A percentile compares a stretch with the other conserved stretches of the same genome.
Conservation (phyloP, 1,140 invertebrate genomes). For the Anastrepha obliqua region DNA sequence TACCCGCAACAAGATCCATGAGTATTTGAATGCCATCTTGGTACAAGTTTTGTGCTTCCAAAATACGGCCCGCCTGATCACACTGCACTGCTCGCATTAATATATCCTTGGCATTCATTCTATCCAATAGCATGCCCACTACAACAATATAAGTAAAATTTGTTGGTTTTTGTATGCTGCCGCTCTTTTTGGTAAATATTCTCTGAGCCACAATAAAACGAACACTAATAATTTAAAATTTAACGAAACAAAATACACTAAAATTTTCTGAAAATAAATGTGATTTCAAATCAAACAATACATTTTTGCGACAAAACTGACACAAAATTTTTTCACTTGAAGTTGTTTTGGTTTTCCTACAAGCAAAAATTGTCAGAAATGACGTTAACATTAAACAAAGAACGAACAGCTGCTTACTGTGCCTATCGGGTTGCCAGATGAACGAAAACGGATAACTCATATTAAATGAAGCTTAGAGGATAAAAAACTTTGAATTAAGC, state of each 20-base stretch:
- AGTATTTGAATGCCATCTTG: slow-evolving; percentile 68
- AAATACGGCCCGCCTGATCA: slow-evolving; percentile 54
- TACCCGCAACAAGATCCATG: slow-evolving; percentile 63
- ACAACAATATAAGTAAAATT: neutral
- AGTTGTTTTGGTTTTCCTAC: neutral
- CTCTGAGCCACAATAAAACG: neutral
- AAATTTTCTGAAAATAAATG: slow-evolving; percentile 36
- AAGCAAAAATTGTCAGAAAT: neutral
- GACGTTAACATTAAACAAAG: neutral
- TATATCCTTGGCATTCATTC: slow-evolving; percentile 56
- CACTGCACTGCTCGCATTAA: slow-evolving; percentile 55
- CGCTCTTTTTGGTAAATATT: too few relatives aligned
- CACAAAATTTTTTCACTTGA: neutral
- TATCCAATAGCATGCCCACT: neutral
- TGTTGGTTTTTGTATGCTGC: too few relatives aligned
- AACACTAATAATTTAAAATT: slow-evolving; percentile 20
- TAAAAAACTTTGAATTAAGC: too few relatives aligned
- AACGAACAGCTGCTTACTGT: neutral
- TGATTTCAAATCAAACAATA: neutral
- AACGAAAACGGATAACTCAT: too few relatives aligned
- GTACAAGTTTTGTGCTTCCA: slow-evolving; percentile 69
- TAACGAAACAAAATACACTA: slow-evolving; percentile 3
- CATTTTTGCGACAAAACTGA: neutral
- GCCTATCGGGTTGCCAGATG: neutral
- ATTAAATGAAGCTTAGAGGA: too few relatives aligned